Evolutionary conservation across 2,797 vertebrate species (phyloP), one percentile per base, ranked within the genome.

Genomic region (Oryzias dopingdopingensis): DNA sequence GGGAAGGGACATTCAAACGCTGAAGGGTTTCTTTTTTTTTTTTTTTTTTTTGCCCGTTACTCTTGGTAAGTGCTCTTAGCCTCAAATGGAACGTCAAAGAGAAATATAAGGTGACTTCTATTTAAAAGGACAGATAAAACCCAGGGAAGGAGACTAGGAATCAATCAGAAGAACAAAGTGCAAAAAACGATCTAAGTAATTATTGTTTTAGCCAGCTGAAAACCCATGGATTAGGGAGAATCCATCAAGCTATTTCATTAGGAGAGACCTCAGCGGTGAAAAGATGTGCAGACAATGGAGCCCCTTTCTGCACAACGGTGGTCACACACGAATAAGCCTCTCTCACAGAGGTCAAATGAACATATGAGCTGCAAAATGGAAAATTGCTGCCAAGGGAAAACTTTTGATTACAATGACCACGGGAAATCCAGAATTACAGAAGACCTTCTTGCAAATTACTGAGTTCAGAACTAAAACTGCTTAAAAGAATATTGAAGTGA

Each of bases 181-280:
- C 69, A 72, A 80, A 22, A 81, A 77, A 46, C 56, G 58, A 80
- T 76, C 63, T 62, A 54, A 40, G n/a, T 65, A 75, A 70, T 83
- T 67, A 78, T 76, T 77, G 62, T 82, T 79, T 80, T 64, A 62
- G 72, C 53, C 49, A 20, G 59, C 67, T 59, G 61, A 78, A 66
- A 81, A 65, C 61, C 59, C 4, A 1, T 8, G 67, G 81, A 75
- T 86, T 79, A 77, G 62, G 65, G 44, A 68, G 77, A 84, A 89
- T 85, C 82, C 77, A 84, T 87, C 74, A 71, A 60, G 74, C 70
- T 65, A 74, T 86, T 85, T 85, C 64, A 86, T 83, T 79, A 80
- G 65, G 37, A 78, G 48, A 71, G 42, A 72, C 69, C 50, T 66
- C 26, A 52, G 67, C 54, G 10, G 41, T 70, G 71, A 83, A 85